Percentiles rank a stretch among this genome's conserved stretches.
phyloP scores from a whole-genome alignment of 2,113 vertebrate species.

The Rhagologus leucostigma region DNA sequence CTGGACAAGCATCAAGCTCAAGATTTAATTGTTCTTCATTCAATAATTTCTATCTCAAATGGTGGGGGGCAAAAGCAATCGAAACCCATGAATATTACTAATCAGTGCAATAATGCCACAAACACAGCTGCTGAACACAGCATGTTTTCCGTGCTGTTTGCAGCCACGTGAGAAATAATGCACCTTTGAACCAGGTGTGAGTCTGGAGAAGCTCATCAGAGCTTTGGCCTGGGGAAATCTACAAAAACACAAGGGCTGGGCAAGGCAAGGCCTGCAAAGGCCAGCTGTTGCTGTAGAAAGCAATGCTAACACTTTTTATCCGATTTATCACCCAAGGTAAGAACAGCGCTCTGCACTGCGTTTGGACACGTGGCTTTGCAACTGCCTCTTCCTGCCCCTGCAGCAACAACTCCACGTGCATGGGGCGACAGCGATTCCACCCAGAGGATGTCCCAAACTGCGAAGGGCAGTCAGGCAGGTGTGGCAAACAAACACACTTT shows the following conservation, averaged over 20 bases:
- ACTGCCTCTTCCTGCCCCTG: background rate
- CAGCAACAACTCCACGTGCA: background rate
- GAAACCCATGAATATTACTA: background rate
- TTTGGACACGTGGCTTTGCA: background rate
- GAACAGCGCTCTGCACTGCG: too few species aligned
- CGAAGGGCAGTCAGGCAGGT: background rate
- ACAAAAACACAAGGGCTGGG: background rate
- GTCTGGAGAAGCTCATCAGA: background rate
- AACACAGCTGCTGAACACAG: background rate
- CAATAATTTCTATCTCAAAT: background rate
- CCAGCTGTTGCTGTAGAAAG: background rate
- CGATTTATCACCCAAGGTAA: background rate
- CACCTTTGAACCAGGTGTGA: background rate
- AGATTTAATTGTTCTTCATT: background rate
- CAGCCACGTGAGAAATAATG: background rate
- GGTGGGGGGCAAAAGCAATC: fast-evolving
- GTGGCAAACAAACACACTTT: background rate
- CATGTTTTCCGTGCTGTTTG: background rate
- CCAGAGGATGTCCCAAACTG: background rate
- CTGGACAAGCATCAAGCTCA: background rate
- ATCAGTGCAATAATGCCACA: background rate
- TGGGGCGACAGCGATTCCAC: background rate
- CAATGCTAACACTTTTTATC: background rate
- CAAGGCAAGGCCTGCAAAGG: background rate
- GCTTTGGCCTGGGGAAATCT: background rate